These are phyloP conservation scores for Horisme vitalbata DNA, from an alignment of 2,888 invertebrate species.

Conservation along the genomic window DNA sequence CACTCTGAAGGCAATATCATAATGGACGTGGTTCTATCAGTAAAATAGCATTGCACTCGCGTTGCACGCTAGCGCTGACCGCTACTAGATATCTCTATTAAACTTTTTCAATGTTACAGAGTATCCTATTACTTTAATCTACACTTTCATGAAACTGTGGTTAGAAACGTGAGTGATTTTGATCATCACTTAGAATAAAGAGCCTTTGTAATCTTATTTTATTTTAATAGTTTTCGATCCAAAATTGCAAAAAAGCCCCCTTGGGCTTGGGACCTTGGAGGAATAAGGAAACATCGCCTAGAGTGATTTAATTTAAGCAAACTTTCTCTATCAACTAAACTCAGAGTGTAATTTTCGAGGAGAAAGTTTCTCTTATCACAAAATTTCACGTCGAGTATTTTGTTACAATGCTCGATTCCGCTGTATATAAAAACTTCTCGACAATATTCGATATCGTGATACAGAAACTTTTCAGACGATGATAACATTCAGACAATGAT, in stretches of 20 bases:
- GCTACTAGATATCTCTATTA: constrained; percentile 57
- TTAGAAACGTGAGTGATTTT: constrained; percentile 16
- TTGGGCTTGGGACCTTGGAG: constrained; percentile 52
- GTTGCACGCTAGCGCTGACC: constrained; percentile 56
- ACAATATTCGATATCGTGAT: constrained; percentile 36
- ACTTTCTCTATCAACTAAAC: constrained; percentile 78
- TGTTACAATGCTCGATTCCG: constrained; percentile 70
- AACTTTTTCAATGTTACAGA: constrained; percentile 42
- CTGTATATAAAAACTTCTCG: constrained; percentile 36
- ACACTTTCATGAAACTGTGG: constrained; percentile 13
- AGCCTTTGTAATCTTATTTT: constrained; percentile 29
- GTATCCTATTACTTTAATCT: constrained; percentile 25
- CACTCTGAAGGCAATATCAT: constrained; percentile 77
- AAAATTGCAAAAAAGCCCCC: constrained; percentile 47
- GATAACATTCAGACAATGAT: constrained; percentile 1
- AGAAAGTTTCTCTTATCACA: constrained; percentile 77
- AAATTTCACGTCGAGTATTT: constrained; percentile 79
- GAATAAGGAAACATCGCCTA: constrained; percentile 66
- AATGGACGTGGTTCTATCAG: constrained; percentile 73
- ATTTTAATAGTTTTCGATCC: constrained; percentile 42
- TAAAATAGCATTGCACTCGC: constrained; percentile 61
- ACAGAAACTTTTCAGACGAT: constrained; percentile 4
- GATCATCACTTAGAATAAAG: constrained; percentile 2
- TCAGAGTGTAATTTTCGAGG: constrained; percentile 77
- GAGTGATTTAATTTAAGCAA: constrained; percentile 75